Base-by-base conservation (phyloP, 2,888 invertebrate genomes). In the Rhagium mordax region DNA sequence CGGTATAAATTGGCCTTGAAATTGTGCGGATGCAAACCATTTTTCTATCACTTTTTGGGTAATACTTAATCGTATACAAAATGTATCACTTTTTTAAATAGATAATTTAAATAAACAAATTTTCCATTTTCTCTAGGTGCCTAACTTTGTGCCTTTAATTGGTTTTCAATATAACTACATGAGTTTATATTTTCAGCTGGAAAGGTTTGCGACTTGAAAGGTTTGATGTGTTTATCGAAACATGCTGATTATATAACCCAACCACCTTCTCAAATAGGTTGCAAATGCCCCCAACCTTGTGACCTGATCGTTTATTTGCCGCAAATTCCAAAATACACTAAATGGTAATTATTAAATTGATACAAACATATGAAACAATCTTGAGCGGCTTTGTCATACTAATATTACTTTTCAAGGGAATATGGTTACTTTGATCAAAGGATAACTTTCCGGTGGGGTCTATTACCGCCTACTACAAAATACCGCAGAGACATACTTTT, bases 401-500 rank as follows among this genome's bases (percentile, higher is more conserved):
- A n/a, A n/a, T n/a, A n/a, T n/a, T n/a, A n/a, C n/a, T n/a, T n/a
- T 79, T 76, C 66, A 72, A 87, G 87, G 87, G 84, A 86, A 72
- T 81, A 79, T 70, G 87, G 86, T 18, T 87, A 85, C 74, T 87
- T 88, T 73, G 87, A 87, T 74, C 85, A 86, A 81, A 87, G 89
- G 7, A 90, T 90, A 0, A 89, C 90, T 0, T 87, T 90, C n/a
- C 87, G 90, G 68, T 89, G 89, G 85, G 88, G 88, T 0, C 83
- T 92, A 10, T 86, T 90, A 62, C 88, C 90, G 0, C 91, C 91
- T 0, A 88, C 90, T 3, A 90, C 90, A 0, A 87, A 92, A 51
- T 91, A 91, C 79, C 89, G 89, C 15, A 87, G 92, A 71, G 91
- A 92, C 79, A 90, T 92, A 6, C 88, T 93, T 1, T 93, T 92